Percentiles rank a stretch among this genome's conserved stretches.
Conservation (phyloP, 2,888 invertebrate species). For the Cetonia aurata region DNA sequence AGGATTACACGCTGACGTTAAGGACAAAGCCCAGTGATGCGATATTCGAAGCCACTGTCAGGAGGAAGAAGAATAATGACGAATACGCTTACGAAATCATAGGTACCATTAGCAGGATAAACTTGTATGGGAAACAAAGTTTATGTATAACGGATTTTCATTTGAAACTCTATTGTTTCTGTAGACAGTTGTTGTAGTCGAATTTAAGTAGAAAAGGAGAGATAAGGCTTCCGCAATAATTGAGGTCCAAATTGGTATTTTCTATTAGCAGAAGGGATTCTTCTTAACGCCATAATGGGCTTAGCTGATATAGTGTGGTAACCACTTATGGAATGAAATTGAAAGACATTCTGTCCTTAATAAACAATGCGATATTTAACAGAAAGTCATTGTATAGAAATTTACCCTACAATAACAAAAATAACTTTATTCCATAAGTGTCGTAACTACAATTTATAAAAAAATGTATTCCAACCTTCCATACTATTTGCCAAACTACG, state of each 20-base stretch:
- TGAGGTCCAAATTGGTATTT: slow-evolving; percentile 6
- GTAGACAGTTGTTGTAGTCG: slow-evolving; percentile 14
- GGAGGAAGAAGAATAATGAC: slow-evolving; percentile 55
- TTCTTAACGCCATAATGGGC: too few species aligned
- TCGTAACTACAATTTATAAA: too few species aligned
- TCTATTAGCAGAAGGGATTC: background rate
- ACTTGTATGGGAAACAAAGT: slow-evolving; percentile 85
- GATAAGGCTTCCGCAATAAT: slow-evolving; percentile 6
- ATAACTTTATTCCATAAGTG: too few species aligned
- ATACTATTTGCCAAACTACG: too few species aligned
- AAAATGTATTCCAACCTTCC: too few species aligned
- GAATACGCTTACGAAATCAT: slow-evolving; percentile 64
- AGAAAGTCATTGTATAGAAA: too few species aligned
- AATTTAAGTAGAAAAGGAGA: background rate
- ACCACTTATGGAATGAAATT: too few species aligned
- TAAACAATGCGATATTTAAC: too few species aligned
- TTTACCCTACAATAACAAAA: too few species aligned
- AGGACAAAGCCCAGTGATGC: slow-evolving; percentile 77
- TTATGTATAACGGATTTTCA: slow-evolving; percentile 80
- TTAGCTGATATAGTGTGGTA: too few species aligned
- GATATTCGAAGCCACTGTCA: slow-evolving; percentile 84
- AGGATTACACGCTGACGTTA: slow-evolving; percentile 75
- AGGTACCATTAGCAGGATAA: slow-evolving; percentile 83
- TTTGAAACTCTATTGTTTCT: slow-evolving; percentile 72
- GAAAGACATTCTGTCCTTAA: too few species aligned